Conservation (phyloP, 2,113 vertebrate species). For the Macquaria australasica region DNA sequence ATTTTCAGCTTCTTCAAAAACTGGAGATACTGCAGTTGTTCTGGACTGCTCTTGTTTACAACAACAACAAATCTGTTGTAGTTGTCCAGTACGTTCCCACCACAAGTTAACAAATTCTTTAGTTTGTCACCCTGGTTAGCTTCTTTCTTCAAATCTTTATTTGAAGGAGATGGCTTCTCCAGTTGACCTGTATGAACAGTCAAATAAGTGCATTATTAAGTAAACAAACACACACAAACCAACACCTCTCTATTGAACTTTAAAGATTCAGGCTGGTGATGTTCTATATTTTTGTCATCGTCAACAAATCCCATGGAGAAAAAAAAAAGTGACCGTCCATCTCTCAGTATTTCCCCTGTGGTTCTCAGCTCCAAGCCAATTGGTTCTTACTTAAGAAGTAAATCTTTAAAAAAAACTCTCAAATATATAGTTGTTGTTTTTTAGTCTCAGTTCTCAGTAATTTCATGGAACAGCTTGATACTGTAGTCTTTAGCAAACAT, state of each 20-base stretch:
- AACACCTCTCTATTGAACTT: neutral
- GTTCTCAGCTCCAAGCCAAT: neutral
- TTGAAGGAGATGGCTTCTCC: neutral
- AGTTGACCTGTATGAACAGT: constrained; percentile 20
- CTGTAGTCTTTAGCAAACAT: neutral
- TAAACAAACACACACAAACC: neutral
- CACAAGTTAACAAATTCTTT: constrained; percentile 68
- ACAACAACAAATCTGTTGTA: constrained; percentile 84
- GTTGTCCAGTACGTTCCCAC: constrained; percentile 60
- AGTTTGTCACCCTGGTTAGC: constrained; percentile 73
- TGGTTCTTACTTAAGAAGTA: neutral
- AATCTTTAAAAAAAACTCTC: too few relatives aligned
- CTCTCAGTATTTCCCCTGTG: neutral
- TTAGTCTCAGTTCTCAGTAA: too few relatives aligned
- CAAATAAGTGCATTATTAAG: neutral
- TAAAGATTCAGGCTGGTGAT: neutral
- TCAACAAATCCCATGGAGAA: neutral
- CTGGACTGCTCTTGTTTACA: constrained; percentile 80
- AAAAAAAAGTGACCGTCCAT: neutral
- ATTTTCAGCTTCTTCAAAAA: constrained; percentile 85
- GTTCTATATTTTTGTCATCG: neutral
- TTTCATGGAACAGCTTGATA: too few relatives aligned
- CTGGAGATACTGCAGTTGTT: constrained; percentile 79
- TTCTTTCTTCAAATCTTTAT: constrained; percentile 12
- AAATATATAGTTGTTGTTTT: too few relatives aligned